phyloP scores from a whole-genome alignment of 2,888 invertebrate species.

The Leptothorax acervorum region DNA sequence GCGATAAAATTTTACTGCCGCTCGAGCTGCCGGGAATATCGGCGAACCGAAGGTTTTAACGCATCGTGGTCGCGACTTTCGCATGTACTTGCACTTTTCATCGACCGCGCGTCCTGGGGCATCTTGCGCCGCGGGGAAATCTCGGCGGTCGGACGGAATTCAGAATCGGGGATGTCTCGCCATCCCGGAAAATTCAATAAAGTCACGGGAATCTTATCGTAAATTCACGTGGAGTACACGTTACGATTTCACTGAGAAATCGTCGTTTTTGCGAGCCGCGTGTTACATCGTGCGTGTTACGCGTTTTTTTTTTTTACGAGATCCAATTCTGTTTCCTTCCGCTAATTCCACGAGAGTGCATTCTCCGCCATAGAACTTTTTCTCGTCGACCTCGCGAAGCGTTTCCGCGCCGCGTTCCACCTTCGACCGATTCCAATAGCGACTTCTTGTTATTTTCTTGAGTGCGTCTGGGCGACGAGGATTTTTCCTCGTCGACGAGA shows the following conservation, averaged over 20 bases:
- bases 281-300: constrained; percentile 13
- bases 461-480: constrained; percentile 31
- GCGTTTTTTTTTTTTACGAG: neutral
- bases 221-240: constrained; percentile 13
- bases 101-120: constrained; percentile 10
- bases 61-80: constrained; percentile 38
- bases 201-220: constrained; percentile 23
- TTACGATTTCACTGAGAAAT: neutral
- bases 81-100: constrained; percentile 38
- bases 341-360: constrained; percentile 30
- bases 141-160: constrained; percentile 30
- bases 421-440: constrained; percentile 15
- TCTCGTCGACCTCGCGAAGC: neutral
- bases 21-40: constrained; percentile 23
- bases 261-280: constrained; percentile 3
- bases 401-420: neutral
- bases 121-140: neutral
- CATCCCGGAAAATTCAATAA: constrained; percentile 31
- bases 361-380: constrained; percentile 16
- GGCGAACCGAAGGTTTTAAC: constrained; percentile 39
- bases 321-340: neutral
- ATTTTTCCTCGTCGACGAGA: constrained; percentile 13
- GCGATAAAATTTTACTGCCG: constrained; percentile 49
- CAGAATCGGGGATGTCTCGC: constrained; percentile 10
- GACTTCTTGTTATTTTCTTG: constrained; percentile 38